Evolutionary conservation across 2,888 invertebrate genomes (phyloP), one percentile per base, ranked within the genome.

Genomic region (Machimus atricapillus): DNA sequence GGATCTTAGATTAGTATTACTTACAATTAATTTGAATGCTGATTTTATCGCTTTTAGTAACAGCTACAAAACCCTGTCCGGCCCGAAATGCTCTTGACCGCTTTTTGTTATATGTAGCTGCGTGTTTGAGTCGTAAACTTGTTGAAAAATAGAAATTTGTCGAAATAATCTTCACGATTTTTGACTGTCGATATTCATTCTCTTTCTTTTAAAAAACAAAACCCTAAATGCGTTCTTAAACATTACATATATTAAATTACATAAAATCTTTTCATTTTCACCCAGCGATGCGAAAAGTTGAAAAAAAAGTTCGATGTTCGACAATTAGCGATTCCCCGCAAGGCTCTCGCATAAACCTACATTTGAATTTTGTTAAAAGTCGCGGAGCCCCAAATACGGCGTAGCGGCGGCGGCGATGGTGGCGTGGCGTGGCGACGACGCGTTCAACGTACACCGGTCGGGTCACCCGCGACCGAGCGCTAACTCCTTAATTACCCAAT

Each of bases 401-500:
- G 12, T 12, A 12, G 43, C 43, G 43, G 34, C 34, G 12, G 9
- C 43, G 43, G 1, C 74, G 74, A 40, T 9, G 9, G 23, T 37
- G 37, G 37, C 8, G 40, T 12, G 4, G 34, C 23, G 37, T 23
- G 66, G 66, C 66, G 66, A 23, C 66, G 9, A 19, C 19, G 66
- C 66, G 27, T 16, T 46, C 43, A 14, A 2, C 27, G 66, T 66
- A 14, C 81, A 31, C 9, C 52, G 52, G 56, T 14, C 31, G 12
- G 82, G 73, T 85, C 85, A 85, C 31, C 74, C 23, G 85, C 74
- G 73, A 31, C 16, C 27, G 34, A 73, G 46, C 43, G 58, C 74
- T 31, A 46, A 74, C 23, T 74, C 43, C n/a, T 37, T 86, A 86
- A 86, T 86, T 86, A 56, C 27, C 56, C 56, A 52, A 86, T 86